Evolutionary conservation across 2,797 vertebrate genomes (phyloP).

Genomic region (Myotis myotis): DNA sequence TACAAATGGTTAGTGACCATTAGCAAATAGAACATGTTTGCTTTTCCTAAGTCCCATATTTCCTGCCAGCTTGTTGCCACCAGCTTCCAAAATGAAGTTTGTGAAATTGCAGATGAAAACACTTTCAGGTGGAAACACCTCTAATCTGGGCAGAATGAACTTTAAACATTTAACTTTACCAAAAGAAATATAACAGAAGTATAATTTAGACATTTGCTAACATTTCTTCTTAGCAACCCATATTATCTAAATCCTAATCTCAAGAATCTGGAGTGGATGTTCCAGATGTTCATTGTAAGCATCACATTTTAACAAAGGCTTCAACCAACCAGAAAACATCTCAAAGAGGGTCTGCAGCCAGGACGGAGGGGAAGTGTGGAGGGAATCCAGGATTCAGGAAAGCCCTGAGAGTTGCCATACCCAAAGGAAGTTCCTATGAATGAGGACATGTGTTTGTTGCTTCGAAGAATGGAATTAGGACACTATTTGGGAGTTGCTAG

Average conservation of each 20-base stretch:
- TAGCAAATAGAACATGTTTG: constrained; percentile 56
- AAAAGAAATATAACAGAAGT: not conserved
- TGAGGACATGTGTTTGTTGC: not conserved
- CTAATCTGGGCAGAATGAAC: not conserved
- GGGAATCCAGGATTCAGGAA: not conserved
- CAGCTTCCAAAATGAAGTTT: constrained; percentile 18
- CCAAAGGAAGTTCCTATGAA: not conserved
- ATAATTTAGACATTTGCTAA: not conserved
- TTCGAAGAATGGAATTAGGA: constrained; percentile 13
- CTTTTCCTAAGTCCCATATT: not conserved
- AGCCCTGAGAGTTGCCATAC: not conserved
- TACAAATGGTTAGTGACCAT: constrained; percentile 20
- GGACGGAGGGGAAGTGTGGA: not conserved
- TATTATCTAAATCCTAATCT: not conserved
- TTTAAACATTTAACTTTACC: constrained; percentile 7
- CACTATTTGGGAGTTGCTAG: not conserved
- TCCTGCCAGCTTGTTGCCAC: not conserved
- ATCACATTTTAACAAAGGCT: not conserved
- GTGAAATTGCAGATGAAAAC: constrained; percentile 12
- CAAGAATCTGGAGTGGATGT: not conserved
- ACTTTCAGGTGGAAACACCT: not conserved
- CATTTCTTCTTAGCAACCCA: not conserved
- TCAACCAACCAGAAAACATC: not conserved
- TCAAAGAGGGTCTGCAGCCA: not conserved
- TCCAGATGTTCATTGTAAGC: not conserved